These are phyloP conservation scores for Gasterosteus aculeatus DNA, from an alignment of 2,113 vertebrate species.

Conservation along the genomic window DNA sequence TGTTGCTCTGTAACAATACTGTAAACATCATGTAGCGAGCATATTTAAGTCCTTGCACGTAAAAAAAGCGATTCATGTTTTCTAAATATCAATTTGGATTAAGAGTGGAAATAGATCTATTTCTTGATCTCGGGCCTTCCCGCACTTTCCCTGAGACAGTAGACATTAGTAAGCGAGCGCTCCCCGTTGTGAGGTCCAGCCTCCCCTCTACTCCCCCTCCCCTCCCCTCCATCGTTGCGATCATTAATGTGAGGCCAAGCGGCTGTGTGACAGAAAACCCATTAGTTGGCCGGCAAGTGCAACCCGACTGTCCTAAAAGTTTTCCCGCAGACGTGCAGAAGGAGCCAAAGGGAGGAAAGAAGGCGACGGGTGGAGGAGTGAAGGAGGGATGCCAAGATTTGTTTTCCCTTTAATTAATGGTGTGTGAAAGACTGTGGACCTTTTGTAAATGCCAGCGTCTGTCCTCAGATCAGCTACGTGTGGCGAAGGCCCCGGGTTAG, in stretches of 20 bases:
- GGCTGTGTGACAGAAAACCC: slow-evolving; percentile 32
- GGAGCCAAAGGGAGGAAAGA: not conserved
- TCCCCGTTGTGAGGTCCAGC: not conserved
- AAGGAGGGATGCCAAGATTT: slow-evolving; percentile 50
- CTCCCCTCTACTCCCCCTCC: not conserved
- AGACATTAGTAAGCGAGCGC: slow-evolving; percentile 10
- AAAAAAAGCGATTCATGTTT: not conserved
- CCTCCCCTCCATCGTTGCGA: not conserved
- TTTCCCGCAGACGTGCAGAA: not conserved
- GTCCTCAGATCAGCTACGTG: slow-evolving; percentile 61
- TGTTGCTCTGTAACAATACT: not conserved
- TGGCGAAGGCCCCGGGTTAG: slow-evolving; percentile 49
- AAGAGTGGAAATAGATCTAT: too few species aligned
- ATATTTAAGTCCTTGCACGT: not conserved
- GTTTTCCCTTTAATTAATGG: slow-evolving; percentile 70
- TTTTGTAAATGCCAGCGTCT: slow-evolving; percentile 74
- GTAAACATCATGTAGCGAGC: not conserved
- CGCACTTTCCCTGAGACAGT: slow-evolving; percentile 25
- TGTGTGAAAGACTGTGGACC: slow-evolving; percentile 63
- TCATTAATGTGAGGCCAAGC: slow-evolving; percentile 34
- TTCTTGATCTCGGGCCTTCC: slow-evolving; percentile 6
- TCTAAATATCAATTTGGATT: too few species aligned
- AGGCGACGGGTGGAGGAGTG: slow-evolving; percentile 35
- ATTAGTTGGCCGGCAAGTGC: slow-evolving; percentile 48
- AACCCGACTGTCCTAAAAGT: slow-evolving; percentile 21